These are phyloP conservation scores for Manduca sexta DNA, from an alignment of 1,140 invertebrate genomes.

Conservation along the genomic window DNA sequence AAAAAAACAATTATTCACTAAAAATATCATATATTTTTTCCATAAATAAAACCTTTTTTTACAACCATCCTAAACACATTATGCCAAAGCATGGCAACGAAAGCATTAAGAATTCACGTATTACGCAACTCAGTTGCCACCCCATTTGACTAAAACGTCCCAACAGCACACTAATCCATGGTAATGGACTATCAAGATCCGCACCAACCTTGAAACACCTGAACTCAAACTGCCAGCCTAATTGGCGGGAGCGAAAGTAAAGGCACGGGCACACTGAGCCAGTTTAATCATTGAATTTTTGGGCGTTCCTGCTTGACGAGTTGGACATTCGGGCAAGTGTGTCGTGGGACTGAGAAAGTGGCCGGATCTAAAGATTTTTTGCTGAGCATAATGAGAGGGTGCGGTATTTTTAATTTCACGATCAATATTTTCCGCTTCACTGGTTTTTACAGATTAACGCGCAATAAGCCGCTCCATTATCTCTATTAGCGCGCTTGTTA, in stretches of 20 bases:
- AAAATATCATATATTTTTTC: no score
- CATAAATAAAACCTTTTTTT: no score
- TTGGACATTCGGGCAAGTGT: constrained; percentile 38
- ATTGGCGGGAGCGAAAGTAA: constrained; percentile 60
- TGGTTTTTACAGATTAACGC: not conserved
- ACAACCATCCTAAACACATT: no score
- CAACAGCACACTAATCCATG: no score
- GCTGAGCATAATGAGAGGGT: constrained; percentile 46
- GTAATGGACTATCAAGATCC: no score
- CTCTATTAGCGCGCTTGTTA: not conserved
- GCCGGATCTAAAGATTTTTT: constrained; percentile 44
- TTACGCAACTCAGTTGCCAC: no score
- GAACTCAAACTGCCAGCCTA: constrained; percentile 20
- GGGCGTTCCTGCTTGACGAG: constrained; percentile 57
- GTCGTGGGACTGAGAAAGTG: constrained; percentile 64
- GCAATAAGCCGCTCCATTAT: not conserved
- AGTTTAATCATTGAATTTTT: constrained; percentile 61
- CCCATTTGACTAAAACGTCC: no score
- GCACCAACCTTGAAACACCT: not conserved
- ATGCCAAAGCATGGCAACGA: no score
- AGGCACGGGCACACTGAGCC: constrained; percentile 30
- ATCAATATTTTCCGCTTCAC: not conserved
- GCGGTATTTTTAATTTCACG: constrained; percentile 9
- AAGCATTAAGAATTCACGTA: no score
- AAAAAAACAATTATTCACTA: no score